phyloP scores from a whole-genome alignment of 2,888 invertebrate species.

The Brenthis hecate region DNA sequence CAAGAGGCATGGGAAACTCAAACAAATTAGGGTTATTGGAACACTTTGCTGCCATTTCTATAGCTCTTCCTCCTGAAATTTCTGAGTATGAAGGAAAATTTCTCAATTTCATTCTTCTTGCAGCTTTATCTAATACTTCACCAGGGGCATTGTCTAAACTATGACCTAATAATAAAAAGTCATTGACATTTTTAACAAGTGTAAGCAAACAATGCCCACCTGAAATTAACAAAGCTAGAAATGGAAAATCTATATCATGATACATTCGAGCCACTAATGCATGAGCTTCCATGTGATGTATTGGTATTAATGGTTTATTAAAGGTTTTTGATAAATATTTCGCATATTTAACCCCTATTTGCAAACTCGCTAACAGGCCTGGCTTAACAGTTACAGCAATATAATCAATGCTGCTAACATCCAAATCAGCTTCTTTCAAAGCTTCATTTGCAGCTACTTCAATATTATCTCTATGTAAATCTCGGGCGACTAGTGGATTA shows the following conservation, averaged over 20 bases:
- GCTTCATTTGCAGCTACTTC: conserved; percentile 86
- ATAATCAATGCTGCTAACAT: conserved; percentile 88
- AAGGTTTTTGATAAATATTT: conserved; percentile 86
- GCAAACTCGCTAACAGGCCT: conserved; percentile 89
- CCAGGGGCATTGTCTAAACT: conserved; percentile 94
- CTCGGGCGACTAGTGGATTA: conserved; percentile 92
- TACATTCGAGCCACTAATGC: conserved; percentile 93
- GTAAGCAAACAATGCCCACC: conserved; percentile 95
- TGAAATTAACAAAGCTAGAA: conserved; percentile 93
- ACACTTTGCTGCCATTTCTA: conserved; percentile 90
- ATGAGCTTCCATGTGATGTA: conserved; percentile 99
- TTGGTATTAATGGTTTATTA: conserved; percentile 93
- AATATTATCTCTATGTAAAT: conserved; percentile 91
- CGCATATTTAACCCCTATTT: conserved; percentile 92
- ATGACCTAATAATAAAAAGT: conserved; percentile 91
- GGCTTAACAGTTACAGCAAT: conserved; percentile 96
- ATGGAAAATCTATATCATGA: conserved; percentile 90
- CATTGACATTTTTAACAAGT: conserved; percentile 87
- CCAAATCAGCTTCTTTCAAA: conserved; percentile 82
- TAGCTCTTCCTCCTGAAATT: conserved; percentile 91
- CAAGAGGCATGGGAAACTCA: conserved; percentile 85
- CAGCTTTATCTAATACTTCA: conserved; percentile 95
- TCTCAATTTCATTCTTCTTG: conserved; percentile 91
- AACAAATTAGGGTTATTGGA: conserved; percentile 85
- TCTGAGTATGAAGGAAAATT: conserved; percentile 88